A percentile compares a stretch with the other conserved stretches of the same genome.
phyloP scores from a whole-genome alignment of 2,797 vertebrate species.

The Perodicticus potto region DNA sequence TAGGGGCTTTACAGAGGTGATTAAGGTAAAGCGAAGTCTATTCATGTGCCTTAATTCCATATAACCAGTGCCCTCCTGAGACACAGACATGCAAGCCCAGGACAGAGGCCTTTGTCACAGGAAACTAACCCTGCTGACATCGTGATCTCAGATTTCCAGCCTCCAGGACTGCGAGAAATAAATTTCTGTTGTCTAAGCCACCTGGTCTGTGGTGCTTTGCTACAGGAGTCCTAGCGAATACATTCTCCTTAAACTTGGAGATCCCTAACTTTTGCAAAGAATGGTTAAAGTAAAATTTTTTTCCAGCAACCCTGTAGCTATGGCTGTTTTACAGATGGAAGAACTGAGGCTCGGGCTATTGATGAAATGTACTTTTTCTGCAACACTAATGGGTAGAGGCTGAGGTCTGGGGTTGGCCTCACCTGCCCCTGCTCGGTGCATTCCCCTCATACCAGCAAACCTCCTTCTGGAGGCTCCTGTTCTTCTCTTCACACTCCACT shows the following conservation, averaged over 20 bases:
- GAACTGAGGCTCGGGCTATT: neutral
- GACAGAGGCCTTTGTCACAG: neutral
- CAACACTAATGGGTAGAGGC: neutral
- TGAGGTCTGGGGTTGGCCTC: accelerated
- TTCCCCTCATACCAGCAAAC: neutral
- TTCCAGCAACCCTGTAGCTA: neutral
- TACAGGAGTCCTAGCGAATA: neutral
- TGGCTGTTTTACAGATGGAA: constrained; percentile 38
- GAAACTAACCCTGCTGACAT: neutral
- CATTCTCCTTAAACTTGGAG: neutral
- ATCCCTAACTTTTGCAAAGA: neutral
- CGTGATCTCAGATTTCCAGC: neutral
- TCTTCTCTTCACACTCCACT: neutral
- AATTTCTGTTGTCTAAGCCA: neutral
- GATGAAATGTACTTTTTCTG: neutral
- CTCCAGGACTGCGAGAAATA: neutral
- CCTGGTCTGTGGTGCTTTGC: neutral
- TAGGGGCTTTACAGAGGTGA: neutral
- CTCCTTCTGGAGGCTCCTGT: neutral
- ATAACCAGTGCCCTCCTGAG: neutral
- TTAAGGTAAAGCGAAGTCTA: neutral
- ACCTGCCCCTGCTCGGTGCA: neutral
- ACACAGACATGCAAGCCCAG: neutral
- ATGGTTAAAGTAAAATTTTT: neutral
- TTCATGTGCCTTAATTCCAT: neutral